Evolutionary conservation across 2,113 vertebrate species (phyloP).

Genomic region (Rafetus swinhoei): DNA sequence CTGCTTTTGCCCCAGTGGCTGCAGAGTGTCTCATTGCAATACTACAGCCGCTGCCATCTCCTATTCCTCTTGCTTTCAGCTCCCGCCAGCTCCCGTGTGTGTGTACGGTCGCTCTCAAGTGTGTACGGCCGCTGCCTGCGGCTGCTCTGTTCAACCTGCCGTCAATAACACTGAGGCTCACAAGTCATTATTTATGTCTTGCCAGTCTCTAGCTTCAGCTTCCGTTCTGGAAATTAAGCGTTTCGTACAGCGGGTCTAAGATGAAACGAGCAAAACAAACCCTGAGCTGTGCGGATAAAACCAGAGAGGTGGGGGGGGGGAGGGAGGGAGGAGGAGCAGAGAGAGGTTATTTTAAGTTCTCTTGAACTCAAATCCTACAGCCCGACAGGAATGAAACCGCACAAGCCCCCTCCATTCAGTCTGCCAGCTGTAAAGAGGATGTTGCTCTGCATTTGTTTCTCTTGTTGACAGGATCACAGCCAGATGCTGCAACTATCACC

Average conservation of each 20-base stretch:
- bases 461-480: neutral
- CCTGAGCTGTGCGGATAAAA: accelerated
- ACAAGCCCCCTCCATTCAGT: accelerated
- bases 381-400: neutral
- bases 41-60: neutral
- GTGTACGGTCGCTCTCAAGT: neutral
- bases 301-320: neutral
- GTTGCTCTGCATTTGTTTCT: neutral
- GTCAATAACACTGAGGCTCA: neutral
- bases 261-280: neutral
- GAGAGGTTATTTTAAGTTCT: neutral
- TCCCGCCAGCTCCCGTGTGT: neutral
- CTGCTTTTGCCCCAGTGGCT: neutral
- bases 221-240: conserved; percentile 23
- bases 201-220: neutral
- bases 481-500: neutral
- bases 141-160: neutral
- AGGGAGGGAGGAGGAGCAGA: neutral
- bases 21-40: accelerated
- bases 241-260: neutral
- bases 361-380: neutral
- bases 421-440: accelerated
- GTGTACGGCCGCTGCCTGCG: neutral
- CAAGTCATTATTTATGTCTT: neutral
- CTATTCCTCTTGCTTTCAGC: neutral